Evolutionary conservation across 2,113 vertebrate species (phyloP), one percentile per base, ranked within the genome.

Genomic region (Tringa solitaria): DNA sequence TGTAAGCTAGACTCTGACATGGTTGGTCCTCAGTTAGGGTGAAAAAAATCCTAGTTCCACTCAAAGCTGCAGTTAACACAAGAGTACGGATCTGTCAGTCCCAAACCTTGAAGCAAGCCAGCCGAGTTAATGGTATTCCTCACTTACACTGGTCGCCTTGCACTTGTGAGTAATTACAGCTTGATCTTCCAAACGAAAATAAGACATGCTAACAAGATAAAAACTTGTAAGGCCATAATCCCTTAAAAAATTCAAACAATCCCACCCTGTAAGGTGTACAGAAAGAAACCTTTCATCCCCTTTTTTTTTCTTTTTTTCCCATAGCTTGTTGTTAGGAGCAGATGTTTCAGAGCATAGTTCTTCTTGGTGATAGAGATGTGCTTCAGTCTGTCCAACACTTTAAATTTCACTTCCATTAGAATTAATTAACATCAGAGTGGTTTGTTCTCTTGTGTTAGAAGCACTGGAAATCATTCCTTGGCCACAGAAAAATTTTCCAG

Each of bases 381-480:
- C 67, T 93, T 77, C 22, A 37, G 39, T 57, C 28, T 75, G 65
- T 27, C 53, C 19, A 14, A 50, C 30, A 72, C 4, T 87, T 67
- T 51, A 77, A 86, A 92, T 60, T 17, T 33, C 54, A 74, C 46
- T 83, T 14, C 20, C 35, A 60, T 86, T 93, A 68, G 60, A 92
- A 87, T 67, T 84, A 94, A 93, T 93, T 92, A 43, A 1, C 64
- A 53, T n/a, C 33, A 78, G 60, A 88, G 9, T 86, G 51, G 46
- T 88, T 88, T 88, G 45, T 95, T 46, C 37, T 84, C 24, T 94
- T 56, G 11, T 72, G 21, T 95, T 91, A 87, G 84, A 86, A 85
- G 43, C 73, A 37, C 48, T 82, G 65, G 77, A 87, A 97, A 78
- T 91, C 60, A 64, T 79, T 72, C 54, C 76, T 72, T 30, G 64